Evolutionary conservation across 2,888 invertebrate genomes (phyloP).

Genomic region (Synergus umbraculus): DNA sequence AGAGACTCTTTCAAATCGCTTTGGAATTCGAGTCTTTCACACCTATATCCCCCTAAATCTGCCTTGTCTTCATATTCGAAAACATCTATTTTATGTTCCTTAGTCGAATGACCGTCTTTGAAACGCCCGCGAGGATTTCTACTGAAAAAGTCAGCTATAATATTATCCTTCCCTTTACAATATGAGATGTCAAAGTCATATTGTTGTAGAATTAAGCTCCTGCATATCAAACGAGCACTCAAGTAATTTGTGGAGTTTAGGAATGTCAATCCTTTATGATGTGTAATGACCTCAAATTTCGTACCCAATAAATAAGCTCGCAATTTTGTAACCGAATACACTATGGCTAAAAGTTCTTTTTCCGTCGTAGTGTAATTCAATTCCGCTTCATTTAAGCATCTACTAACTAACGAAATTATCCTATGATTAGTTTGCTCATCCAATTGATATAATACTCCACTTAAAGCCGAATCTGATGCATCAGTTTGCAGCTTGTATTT

Average conservation of each 20-base stretch:
- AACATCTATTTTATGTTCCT: not conserved
- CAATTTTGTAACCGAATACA: constrained; percentile 58
- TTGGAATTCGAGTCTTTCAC: no score
- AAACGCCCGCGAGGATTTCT: not conserved
- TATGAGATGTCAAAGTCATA: not conserved
- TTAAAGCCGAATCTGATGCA: constrained; percentile 47
- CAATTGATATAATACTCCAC: constrained; percentile 53
- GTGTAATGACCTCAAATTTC: constrained; percentile 18
- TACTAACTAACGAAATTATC: constrained; percentile 57
- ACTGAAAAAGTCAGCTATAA: not conserved
- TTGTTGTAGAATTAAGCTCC: constrained; percentile 33
- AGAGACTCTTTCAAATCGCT: not conserved
- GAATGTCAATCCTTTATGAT: constrained; percentile 28
- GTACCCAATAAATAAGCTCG: constrained; percentile 46
- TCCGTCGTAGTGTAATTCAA: constrained; percentile 50
- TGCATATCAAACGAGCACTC: constrained; percentile 24
- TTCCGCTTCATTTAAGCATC: constrained; percentile 47
- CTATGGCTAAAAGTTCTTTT: constrained; percentile 59
- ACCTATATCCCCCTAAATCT: no score
- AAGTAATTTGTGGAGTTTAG: not conserved
- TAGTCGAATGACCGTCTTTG: not conserved
- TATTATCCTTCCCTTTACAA: constrained; percentile 15
- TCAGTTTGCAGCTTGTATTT: constrained; percentile 49
- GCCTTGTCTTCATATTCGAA: not conserved
- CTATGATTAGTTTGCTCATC: constrained; percentile 8